These are phyloP conservation scores for Hemistola chrysoprasaria DNA, from an alignment of 2,888 invertebrate species.

Conservation along the genomic window DNA sequence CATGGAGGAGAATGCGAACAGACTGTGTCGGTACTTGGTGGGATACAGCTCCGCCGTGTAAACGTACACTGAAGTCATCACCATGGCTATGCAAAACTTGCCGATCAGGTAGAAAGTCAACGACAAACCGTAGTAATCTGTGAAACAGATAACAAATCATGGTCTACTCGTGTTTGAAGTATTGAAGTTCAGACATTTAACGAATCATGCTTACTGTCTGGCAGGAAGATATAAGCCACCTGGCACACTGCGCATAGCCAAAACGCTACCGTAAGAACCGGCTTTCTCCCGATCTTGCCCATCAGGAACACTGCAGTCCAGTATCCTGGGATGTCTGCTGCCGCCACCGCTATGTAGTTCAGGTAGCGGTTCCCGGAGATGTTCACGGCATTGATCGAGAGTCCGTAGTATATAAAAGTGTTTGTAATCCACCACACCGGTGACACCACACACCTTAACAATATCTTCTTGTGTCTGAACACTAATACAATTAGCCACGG, in stretches of 20 bases:
- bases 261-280: constrained; percentile 80
- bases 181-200: neutral
- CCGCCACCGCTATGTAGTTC: constrained; percentile 83
- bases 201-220: constrained; percentile 58
- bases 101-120: constrained; percentile 80
- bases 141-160: neutral
- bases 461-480: constrained; percentile 48
- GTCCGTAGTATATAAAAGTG: constrained; percentile 84
- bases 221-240: constrained; percentile 78
- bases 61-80: constrained; percentile 83
- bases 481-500: constrained; percentile 58
- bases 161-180: neutral
- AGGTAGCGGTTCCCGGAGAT: constrained; percentile 83
- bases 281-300: constrained; percentile 81
- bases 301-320: constrained; percentile 81
- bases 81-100: constrained; percentile 82
- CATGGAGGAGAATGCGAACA: constrained; percentile 85
- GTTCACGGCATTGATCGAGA: constrained; percentile 84
- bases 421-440: constrained; percentile 84
- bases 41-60: constrained; percentile 86
- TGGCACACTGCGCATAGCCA: constrained; percentile 82
- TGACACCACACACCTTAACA: constrained; percentile 47
- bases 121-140: constrained; percentile 40
- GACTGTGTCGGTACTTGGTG: constrained; percentile 83
- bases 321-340: constrained; percentile 86